Evolutionary conservation across 2,113 vertebrate species (phyloP), one percentile per base, ranked within the genome.

Genomic region (Patagioenas fasciata): DNA sequence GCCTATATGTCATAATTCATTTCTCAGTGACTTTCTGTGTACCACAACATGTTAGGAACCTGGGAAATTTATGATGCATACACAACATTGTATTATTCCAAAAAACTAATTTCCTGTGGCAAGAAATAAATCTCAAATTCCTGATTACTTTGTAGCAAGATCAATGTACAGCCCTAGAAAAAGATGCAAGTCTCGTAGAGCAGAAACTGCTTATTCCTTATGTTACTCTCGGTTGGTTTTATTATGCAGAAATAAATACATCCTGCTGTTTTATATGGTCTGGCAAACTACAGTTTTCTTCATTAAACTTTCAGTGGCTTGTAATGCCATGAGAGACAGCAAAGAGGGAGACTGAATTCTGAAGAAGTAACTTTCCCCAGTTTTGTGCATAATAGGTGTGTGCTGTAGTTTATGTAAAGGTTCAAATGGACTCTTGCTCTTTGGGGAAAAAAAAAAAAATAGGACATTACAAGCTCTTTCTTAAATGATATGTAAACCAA

Each of bases 241-340:
- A 64, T 86, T 85, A 85, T 44, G 26, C 67, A 80, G 74, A 85
- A 93, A 88, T 81, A 93, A 90, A 80, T 83, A 40, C 11, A 64
- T 91, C 32, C 54, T 80, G 40, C 54, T 88, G 23, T 91, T 97
- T 93, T 89, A 70, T 69, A n/a, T 66, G 54, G 40, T 40, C 32
- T 73, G 14, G 10, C 47, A 88, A 85, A 48, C 47, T 78, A 36
- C 65, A 80, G 73, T 95, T 91, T 95, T 95, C 47, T 89, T 93
- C 72, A 56, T 93, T 73, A 88, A 91, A 80, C 31, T 89, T 88
- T 60, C 31, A 65, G 54, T 70, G 71, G 36, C 58, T 87, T 83
- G 26, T 77, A 73, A 62, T 89, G 66, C 40, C 6, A 47, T 19
- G 47, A 23, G 51, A 88, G 47, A 88, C 24, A 83, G 23, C 42